These are phyloP conservation scores for Hybognathus amarus DNA, from an alignment of 2,797 vertebrate genomes.

Conservation along the genomic window DNA sequence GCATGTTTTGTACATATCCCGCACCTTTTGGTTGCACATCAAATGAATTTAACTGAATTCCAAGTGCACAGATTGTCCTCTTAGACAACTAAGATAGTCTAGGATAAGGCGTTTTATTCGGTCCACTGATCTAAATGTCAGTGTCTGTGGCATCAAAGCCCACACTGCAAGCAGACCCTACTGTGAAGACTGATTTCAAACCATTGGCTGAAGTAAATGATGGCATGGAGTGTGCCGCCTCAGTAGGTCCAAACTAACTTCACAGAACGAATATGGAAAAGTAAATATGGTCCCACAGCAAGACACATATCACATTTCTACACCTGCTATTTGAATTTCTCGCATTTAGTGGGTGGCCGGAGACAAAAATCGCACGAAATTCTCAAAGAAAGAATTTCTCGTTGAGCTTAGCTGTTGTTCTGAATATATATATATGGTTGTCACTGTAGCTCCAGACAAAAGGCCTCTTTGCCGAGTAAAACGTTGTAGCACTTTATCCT, in stretches of 20 bases:
- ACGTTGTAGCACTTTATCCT: constrained; percentile 52
- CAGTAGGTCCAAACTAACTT: not conserved
- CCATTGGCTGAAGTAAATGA: not conserved
- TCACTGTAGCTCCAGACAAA: constrained; percentile 27
- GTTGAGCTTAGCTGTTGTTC: not conserved
- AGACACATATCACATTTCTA: constrained; percentile 1
- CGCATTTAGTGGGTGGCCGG: not conserved
- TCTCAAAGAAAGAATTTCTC: not conserved
- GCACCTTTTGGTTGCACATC: constrained; percentile 2
- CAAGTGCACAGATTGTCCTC: constrained; percentile 2
- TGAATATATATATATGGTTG: constrained; percentile 1
- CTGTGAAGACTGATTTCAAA: constrained; percentile 3
- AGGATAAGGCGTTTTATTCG: constrained; percentile 6
- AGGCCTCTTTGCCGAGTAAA: constrained; percentile 47
- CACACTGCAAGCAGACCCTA: not conserved
- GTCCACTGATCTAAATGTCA: constrained; percentile 32
- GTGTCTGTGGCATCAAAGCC: constrained; percentile 8
- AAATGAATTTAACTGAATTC: constrained; percentile 21
- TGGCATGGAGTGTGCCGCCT: not conserved
- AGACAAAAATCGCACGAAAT: constrained; percentile 20
- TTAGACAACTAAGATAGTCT: not conserved
- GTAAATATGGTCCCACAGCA: constrained; percentile 22
- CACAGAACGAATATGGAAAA: not conserved
- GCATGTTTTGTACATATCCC: constrained; percentile 1
- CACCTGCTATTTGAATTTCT: constrained; percentile 24